Conservation (phyloP, 1,140 invertebrate genomes). For the Camponotus pennsylvanicus region DNA sequence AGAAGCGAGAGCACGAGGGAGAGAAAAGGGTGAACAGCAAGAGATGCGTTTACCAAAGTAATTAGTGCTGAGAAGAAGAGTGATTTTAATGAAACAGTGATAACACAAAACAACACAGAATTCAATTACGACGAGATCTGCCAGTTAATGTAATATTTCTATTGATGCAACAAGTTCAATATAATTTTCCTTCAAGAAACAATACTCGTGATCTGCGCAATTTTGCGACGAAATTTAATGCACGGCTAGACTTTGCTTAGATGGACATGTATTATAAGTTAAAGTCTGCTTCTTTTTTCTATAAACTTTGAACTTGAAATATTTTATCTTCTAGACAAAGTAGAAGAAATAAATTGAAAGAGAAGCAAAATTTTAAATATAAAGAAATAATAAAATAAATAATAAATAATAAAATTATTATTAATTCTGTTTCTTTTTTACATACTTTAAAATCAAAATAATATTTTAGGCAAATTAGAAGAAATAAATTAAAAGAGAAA, state of each 20-base stretch:
- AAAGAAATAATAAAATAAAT: too few species aligned
- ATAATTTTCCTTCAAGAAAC: too few species aligned
- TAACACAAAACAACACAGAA: background rate
- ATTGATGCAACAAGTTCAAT: background rate
- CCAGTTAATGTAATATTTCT: background rate
- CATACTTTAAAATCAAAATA: background rate
- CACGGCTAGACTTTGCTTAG: too few species aligned
- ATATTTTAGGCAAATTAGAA: too few species aligned
- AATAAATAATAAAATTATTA: too few species aligned
- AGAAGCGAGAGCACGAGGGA: background rate
- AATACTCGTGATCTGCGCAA: background rate
- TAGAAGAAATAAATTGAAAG: too few species aligned
- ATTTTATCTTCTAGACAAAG: too few species aligned
- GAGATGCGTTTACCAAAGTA: conserved; percentile 24
- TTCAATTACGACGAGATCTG: background rate
- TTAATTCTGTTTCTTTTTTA: background rate
- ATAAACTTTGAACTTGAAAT: background rate
- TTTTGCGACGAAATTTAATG: background rate
- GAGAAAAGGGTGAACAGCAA: background rate
- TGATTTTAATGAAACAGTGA: conserved; percentile 34
- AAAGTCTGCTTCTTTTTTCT: background rate
- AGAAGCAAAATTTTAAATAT: too few species aligned
- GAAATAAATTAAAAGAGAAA: too few species aligned
- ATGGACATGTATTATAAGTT: background rate
- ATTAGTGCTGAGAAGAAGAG: conserved; percentile 21